Evolutionary conservation across 2,797 vertebrate species (phyloP).

Genomic region (Melanotaenia parkinsoni): DNA sequence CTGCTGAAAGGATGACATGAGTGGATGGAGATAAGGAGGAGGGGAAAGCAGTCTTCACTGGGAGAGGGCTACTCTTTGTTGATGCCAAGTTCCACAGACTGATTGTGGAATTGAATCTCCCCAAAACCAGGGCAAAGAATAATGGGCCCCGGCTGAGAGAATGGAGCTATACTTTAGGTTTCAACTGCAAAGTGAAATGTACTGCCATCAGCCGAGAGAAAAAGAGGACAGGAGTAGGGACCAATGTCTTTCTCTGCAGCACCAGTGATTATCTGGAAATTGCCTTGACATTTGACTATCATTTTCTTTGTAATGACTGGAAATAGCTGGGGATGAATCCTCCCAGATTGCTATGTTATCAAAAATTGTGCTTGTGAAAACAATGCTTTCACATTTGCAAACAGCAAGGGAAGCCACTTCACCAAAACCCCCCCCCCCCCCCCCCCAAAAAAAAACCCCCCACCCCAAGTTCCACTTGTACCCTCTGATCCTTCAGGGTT

Average conservation of each 20-base stretch:
- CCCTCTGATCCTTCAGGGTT: slow-evolving; percentile 5
- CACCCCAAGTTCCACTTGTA: slow-evolving; percentile 19
- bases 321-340: slow-evolving; percentile 67
- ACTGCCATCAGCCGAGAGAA: slow-evolving; percentile 65
- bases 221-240: slow-evolving; percentile 38
- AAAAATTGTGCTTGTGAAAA: slow-evolving; percentile 60
- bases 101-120: slow-evolving; percentile 72
- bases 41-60: slow-evolving; percentile 36
- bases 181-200: slow-evolving; percentile 63
- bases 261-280: slow-evolving; percentile 74
- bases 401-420: slow-evolving; percentile 53
- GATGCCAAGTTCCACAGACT: slow-evolving; percentile 68
- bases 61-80: slow-evolving; percentile 62
- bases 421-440: slow-evolving; percentile 19
- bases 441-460: too few species aligned
- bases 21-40: slow-evolving; percentile 44
- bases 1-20: slow-evolving; percentile 19
- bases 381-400: slow-evolving; percentile 63
- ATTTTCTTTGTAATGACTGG: slow-evolving; percentile 76
- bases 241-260: slow-evolving; percentile 59
- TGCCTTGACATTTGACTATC: slow-evolving; percentile 70
- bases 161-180: slow-evolving; percentile 61
- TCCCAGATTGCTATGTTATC: slow-evolving; percentile 65
- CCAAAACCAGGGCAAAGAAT: slow-evolving; percentile 56
- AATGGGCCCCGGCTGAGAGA: slow-evolving; percentile 63